Conservation (phyloP, 2,888 invertebrate genomes). For the Keiferia lycopersicella region DNA sequence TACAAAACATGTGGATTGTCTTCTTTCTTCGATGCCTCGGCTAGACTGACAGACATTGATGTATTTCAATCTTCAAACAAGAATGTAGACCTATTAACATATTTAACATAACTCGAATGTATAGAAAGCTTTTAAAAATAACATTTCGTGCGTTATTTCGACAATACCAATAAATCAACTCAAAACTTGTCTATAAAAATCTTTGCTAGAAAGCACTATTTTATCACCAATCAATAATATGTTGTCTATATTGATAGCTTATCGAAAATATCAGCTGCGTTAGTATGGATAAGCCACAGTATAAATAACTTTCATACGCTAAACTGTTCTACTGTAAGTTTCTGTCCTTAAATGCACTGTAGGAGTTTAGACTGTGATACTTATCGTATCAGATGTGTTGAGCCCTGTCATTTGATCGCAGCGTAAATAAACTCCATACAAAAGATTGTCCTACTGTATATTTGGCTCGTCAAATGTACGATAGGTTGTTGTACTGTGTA, state of each 20-base stretch:
- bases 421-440: constrained; percentile 51
- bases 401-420: constrained; percentile 58
- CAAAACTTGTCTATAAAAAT: constrained; percentile 51
- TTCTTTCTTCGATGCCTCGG: neutral
- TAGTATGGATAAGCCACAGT: too few relatives aligned
- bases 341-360: too few relatives aligned
- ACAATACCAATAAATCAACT: constrained; percentile 28
- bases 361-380: too few relatives aligned
- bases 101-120: constrained; percentile 2
- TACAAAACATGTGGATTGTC: neutral
- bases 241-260: constrained; percentile 61
- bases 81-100: neutral
- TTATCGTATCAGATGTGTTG: constrained; percentile 50
- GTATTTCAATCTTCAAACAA: neutral
- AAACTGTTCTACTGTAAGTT: too few relatives aligned
- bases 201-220: constrained; percentile 60
- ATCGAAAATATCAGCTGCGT: constrained; percentile 44
- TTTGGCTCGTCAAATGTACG: neutral
- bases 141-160: neutral
- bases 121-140: neutral
- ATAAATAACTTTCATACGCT: too few relatives aligned
- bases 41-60: neutral
- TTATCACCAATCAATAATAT: constrained; percentile 76
- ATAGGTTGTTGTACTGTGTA: constrained; percentile 42
- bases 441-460: constrained; percentile 9